These are phyloP conservation scores for Ctenopoma kingsleyae DNA, from an alignment of 2,797 vertebrate genomes.

Conservation along the genomic window DNA sequence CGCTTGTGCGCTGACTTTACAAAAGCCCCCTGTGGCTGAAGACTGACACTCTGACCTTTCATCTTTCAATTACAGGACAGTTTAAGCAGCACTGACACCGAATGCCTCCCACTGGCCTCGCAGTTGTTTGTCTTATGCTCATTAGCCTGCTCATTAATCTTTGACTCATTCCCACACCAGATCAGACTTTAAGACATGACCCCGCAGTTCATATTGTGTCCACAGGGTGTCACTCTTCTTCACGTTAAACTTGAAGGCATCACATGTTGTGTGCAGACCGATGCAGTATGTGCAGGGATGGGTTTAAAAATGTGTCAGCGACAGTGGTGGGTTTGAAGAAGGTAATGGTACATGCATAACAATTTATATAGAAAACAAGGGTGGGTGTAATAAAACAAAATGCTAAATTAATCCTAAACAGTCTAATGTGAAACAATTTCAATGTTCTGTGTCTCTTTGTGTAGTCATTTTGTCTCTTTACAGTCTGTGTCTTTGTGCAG, in stretches of 20 bases:
- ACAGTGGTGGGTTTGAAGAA: no score
- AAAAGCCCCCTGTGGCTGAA: constrained; percentile 5
- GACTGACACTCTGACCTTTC: constrained; percentile 28
- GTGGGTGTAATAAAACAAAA: no score
- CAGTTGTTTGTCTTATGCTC: constrained; percentile 45
- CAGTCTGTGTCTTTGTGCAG: no score
- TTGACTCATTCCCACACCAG: constrained; percentile 50
- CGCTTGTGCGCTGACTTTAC: constrained; percentile 18
- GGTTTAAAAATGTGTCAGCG: not conserved
- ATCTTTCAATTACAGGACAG: constrained; percentile 22
- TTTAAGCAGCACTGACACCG: constrained; percentile 12
- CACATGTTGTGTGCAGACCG: not conserved
- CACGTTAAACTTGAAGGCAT: not conserved
- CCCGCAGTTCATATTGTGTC: constrained; percentile 19
- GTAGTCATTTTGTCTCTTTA: no score
- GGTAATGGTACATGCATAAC: not conserved
- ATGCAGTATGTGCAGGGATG: not conserved
- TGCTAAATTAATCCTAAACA: no score
- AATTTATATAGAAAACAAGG: no score
- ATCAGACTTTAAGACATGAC: not conserved
- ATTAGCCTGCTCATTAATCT: constrained; percentile 48
- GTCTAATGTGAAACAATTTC: no score
- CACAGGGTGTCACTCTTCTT: constrained; percentile 59
- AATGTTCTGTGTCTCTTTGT: no score
- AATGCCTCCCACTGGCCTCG: constrained; percentile 5